Base-by-base conservation (phyloP, 2,888 invertebrate species). In the Himalopsyche japonica region DNA sequence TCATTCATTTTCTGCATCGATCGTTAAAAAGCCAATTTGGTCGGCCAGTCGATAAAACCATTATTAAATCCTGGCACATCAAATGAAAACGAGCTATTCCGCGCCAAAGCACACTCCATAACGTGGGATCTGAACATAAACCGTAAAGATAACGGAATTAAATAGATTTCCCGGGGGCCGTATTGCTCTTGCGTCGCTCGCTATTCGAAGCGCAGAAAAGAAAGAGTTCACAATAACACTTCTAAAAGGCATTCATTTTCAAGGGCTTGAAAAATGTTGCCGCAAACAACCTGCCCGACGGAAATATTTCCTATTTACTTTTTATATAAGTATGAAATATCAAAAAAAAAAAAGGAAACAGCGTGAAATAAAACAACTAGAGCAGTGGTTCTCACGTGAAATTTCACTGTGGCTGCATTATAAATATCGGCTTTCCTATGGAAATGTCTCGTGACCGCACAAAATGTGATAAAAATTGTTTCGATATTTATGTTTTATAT, bases 21-120 rank as follows among this genome's bases (percentile, higher is more conserved):
- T 57, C 57, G 57, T 57, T 57, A 57, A 57, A 57, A n/a, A 24
- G 57, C 57, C 57, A 57, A 57, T 57, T 57, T n/a, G 57, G 20
- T 10, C 57, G 57, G 57, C 57, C 57, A 57, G 57, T 57, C 57
- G 57, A 57, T 57, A 57, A 57, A 57, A 57, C 20, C 57, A 57
- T 57, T 57, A 49, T 80, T 80, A 80, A 80, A 80, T 80, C 43
- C 47, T n/a, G 24, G 48, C 80, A 80, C 80, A 80, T 43, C 80
- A 80, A 80, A 47, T 48, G 37, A 24, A 47, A 49, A 80, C 49
- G 24, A 57, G 57, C 57, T 24, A 7, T 57, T n/a, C 57, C 20
- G 20, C 20, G 8, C 20, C n/a, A 24, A 57, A 57, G 20, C 57
- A 57, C 57, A 57, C 57, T 57, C 24, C 10, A 24, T 24, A 57